Percentiles rank a stretch among this genome's conserved stretches.
phyloP scores from a whole-genome alignment of 2,797 vertebrate species.

The Anguilla marmorata region DNA sequence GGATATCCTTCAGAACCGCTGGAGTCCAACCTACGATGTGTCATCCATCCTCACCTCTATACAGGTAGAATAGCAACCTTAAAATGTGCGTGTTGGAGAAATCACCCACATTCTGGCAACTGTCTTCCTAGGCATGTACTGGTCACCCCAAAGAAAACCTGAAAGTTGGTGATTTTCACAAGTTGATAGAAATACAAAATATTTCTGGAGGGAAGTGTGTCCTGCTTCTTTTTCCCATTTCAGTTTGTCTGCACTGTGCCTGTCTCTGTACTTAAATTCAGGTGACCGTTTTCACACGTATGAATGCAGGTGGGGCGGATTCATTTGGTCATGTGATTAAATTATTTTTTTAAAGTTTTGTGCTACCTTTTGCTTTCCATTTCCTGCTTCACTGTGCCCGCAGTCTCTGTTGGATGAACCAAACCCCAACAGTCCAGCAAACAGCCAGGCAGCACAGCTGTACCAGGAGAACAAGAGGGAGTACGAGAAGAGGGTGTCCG shows the following conservation, averaged over 20 bases:
- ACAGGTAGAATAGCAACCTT: constrained; percentile 75
- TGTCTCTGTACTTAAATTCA: background rate
- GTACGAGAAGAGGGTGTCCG: constrained; percentile 97
- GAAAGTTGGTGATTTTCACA: no score
- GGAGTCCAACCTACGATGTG: constrained; percentile 98
- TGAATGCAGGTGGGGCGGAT: background rate
- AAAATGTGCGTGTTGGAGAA: background rate
- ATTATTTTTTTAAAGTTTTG: background rate
- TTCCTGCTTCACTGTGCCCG: background rate
- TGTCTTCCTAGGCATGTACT: background rate
- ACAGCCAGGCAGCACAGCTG: constrained; percentile 98
- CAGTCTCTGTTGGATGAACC: constrained; percentile 98
- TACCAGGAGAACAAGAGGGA: constrained; percentile 99
- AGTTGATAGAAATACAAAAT: no score
- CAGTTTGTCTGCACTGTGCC: background rate
- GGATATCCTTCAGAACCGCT: constrained; percentile 99
- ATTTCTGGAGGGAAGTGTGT: no score
- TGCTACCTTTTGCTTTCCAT: background rate
- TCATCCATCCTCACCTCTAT: constrained; percentile 99
- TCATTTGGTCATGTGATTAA: background rate
- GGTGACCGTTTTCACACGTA: background rate
- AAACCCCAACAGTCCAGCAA: constrained; percentile 98
- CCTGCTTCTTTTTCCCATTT: no score
- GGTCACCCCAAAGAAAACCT: background rate
- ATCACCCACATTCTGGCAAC: background rate